Evolutionary conservation across 1,140 invertebrate genomes (phyloP).

Genomic region (Amphibalanus amphitrite): DNA sequence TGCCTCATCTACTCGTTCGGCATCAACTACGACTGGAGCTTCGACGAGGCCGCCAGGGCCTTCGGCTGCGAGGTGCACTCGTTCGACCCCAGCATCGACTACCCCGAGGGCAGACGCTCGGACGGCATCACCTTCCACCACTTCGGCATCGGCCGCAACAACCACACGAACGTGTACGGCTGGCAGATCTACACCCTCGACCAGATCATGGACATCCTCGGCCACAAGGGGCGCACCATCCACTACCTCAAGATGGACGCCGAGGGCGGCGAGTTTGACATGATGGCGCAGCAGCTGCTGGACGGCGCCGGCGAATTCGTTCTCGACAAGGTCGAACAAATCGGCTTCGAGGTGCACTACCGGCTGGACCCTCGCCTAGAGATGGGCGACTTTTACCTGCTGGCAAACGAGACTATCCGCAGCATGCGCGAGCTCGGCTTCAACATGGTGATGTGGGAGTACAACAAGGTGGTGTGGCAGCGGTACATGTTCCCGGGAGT

Average conservation of each 20-base stretch:
- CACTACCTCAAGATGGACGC: too few species aligned
- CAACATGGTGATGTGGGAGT: neutral
- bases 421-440: neutral
- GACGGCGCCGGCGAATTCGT: too few species aligned
- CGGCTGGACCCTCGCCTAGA: neutral
- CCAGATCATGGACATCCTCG: too few species aligned
- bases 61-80: constrained; percentile 17
- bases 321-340: too few species aligned
- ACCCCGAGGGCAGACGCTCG: too few species aligned
- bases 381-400: neutral
- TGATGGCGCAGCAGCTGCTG: too few species aligned
- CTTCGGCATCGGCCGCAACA: neutral
- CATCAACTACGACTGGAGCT: constrained; percentile 21
- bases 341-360: neutral
- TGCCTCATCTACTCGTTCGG: constrained; percentile 20
- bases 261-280: too few species aligned
- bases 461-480: neutral
- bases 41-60: constrained; percentile 17
- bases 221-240: too few species aligned
- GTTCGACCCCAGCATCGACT: too few species aligned
- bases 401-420: neutral
- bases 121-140: too few species aligned
- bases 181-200: too few species aligned
- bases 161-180: neutral
- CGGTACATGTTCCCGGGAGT: neutral